Conservation (phyloP, 1,140 invertebrate genomes). For the Cherax quadricarinatus region DNA sequence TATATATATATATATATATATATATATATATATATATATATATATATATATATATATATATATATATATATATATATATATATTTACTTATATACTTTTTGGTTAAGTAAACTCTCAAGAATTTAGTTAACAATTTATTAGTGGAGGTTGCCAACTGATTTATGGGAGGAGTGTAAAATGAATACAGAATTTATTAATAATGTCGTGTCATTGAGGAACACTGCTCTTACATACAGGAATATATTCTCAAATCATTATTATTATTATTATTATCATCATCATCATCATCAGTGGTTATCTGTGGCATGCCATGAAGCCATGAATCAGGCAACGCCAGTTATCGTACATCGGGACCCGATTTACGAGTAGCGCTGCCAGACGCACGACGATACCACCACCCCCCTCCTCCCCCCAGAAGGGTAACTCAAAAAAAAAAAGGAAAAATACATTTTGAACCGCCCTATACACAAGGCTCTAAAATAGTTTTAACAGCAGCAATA, state of each 20-base stretch:
- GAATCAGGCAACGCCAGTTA: slow-evolving; percentile 32
- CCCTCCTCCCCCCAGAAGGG: not conserved
- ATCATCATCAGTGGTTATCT: not conserved
- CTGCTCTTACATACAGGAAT: slow-evolving; percentile 24
- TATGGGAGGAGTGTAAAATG: not conserved
- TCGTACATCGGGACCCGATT: slow-evolving; percentile 8
- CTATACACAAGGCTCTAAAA: not conserved
- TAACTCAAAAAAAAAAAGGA: no score
- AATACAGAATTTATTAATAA: slow-evolving; percentile 6
- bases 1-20: slow-evolving; percentile 7
- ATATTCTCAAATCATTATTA: not conserved
- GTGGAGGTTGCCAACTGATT: not conserved
- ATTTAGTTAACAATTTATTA: slow-evolving; percentile 35
- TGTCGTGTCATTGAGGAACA: not conserved
- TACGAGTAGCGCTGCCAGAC: not conserved
- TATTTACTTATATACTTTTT: not conserved
- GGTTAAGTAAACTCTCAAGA: not conserved
- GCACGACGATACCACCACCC: not conserved
- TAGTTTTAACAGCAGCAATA: not conserved
- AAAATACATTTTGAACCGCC: not conserved
- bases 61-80: slow-evolving; percentile 29
- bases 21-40: not conserved
- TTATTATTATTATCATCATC: slow-evolving; percentile 11
- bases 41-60: not conserved
- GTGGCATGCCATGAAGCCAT: slow-evolving; percentile 32